A percentile compares a stretch with the other conserved stretches of the same genome.
These are phyloP conservation scores for Trachymyrmex septentrionalis DNA, from an alignment of 1,140 invertebrate genomes.

Conservation along the genomic window DNA sequence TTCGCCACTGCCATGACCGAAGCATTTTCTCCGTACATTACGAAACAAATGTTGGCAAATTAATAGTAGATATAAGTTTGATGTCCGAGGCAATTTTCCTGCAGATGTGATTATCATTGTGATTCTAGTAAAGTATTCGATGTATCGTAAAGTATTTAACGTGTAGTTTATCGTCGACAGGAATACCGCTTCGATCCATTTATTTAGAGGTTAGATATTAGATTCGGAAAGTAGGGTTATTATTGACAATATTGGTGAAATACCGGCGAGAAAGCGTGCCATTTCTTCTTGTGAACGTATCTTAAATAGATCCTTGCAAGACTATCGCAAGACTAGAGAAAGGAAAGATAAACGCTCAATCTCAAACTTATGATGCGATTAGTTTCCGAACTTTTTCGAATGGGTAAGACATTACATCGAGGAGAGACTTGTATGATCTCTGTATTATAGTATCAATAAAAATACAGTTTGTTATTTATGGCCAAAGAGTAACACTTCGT, in stretches of 20 bases:
- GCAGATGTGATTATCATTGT: conserved; percentile 68
- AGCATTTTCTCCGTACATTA: conserved; percentile 47
- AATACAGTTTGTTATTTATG: conserved; percentile 63
- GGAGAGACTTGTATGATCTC: conserved; percentile 57
- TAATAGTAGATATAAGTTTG: conserved; percentile 37
- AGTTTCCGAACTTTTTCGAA: conserved; percentile 30
- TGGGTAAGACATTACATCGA: conserved; percentile 52
- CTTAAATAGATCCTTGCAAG: conserved; percentile 1
- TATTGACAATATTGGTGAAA: conserved; percentile 40
- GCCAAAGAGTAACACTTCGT: conserved; percentile 38
- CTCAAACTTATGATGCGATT: background rate
- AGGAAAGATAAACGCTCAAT: background rate
- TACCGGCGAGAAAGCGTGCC: conserved; percentile 18
- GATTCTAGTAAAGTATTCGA: conserved; percentile 68
- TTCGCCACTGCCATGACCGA: conserved; percentile 48
- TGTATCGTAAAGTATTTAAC: conserved; percentile 59
- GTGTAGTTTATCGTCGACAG: conserved; percentile 41
- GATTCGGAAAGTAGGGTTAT: conserved; percentile 27
- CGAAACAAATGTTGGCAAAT: conserved; percentile 9
- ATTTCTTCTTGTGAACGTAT: conserved; percentile 23
- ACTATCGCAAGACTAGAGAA: conserved; percentile 37
- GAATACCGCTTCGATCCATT: conserved; percentile 33
- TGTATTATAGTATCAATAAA: conserved; percentile 71
- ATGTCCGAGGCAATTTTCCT: conserved; percentile 23
- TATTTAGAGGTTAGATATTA: conserved; percentile 33